phyloP scores from a whole-genome alignment of 2,888 invertebrate genomes.

The Tiliacea aurago region DNA sequence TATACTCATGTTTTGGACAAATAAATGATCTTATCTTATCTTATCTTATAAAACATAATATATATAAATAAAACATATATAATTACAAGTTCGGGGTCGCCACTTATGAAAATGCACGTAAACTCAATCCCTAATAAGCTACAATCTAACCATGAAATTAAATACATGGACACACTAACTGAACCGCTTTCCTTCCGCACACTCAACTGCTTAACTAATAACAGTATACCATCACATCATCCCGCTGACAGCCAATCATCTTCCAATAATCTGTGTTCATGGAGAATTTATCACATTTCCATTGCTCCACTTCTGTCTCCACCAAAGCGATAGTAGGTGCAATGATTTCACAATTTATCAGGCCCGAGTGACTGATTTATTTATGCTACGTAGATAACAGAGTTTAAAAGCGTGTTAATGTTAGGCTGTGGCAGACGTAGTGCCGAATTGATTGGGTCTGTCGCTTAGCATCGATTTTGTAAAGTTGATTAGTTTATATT shows the following conservation, averaged over 20 bases:
- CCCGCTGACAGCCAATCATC: constrained; percentile 54
- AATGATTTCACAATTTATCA: constrained; percentile 63
- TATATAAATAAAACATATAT: constrained; percentile 6
- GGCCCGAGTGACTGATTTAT: constrained; percentile 61
- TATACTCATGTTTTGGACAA: too few species aligned
- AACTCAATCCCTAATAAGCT: background rate
- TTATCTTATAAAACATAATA: too few species aligned
- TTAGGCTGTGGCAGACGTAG: constrained; percentile 28
- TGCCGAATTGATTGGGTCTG: constrained; percentile 39
- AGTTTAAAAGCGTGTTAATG: constrained; percentile 49
- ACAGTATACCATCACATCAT: constrained; percentile 45
- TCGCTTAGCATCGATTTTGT: constrained; percentile 37
- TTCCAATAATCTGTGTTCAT: constrained; percentile 18
- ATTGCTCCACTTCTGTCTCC: constrained; percentile 64
- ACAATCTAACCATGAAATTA: constrained; percentile 28
- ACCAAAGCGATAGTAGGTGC: constrained; percentile 60
- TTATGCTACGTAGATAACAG: constrained; percentile 47
- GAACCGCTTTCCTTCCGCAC: constrained; percentile 50
- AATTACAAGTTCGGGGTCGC: constrained; percentile 4
- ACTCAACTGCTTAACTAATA: constrained; percentile 35
- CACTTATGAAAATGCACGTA: constrained; percentile 23
- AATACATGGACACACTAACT: constrained; percentile 35
- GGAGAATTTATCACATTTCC: constrained; percentile 57
- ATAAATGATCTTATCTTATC: too few species aligned
- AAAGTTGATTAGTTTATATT: constrained; percentile 23